Conservation (phyloP, 2,113 vertebrate genomes). For the Myiozetetes cayanensis region DNA sequence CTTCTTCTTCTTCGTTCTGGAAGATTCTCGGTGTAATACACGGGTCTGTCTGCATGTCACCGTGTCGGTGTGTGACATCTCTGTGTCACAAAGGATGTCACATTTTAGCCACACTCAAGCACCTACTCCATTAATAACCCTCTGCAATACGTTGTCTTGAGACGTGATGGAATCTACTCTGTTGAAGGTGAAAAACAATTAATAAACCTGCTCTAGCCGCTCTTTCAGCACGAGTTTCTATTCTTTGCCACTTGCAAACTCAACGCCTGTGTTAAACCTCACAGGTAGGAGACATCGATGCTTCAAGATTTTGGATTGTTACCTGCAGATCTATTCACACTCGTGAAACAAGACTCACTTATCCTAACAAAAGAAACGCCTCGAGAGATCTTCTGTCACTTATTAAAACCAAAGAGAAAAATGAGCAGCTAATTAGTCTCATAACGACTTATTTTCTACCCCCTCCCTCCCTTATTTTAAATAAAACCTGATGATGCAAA, state of each 20-base stretch:
- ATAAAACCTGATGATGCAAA: slow-evolving; percentile 74
- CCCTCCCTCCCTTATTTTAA: slow-evolving; percentile 44
- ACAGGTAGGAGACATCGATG: not conserved
- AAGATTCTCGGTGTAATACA: not conserved
- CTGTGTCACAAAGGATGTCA: not conserved
- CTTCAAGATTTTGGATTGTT: not conserved
- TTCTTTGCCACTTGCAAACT: not conserved
- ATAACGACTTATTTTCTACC: slow-evolving; percentile 41
- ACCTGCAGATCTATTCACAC: slow-evolving; percentile 12
- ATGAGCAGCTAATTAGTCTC: slow-evolving; percentile 45
- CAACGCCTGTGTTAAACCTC: not conserved
- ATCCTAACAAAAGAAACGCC: not conserved
- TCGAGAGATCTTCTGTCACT: slow-evolving; percentile 9
- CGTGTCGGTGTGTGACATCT: rapidly evolving
- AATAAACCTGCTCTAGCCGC: not conserved
- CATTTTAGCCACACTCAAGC: not conserved
- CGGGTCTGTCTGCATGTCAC: not conserved
- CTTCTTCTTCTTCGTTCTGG: not conserved
- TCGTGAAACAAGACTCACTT: not conserved
- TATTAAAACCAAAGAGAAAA: slow-evolving; percentile 46
- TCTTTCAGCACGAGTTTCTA: not conserved
- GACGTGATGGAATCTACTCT: not conserved
- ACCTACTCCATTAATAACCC: not conserved
- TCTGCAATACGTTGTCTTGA: not conserved
- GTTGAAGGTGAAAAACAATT: not conserved